These are phyloP conservation scores for Okamejei kenojei DNA, from an alignment of 2,797 vertebrate genomes.

Conservation along the genomic window DNA sequence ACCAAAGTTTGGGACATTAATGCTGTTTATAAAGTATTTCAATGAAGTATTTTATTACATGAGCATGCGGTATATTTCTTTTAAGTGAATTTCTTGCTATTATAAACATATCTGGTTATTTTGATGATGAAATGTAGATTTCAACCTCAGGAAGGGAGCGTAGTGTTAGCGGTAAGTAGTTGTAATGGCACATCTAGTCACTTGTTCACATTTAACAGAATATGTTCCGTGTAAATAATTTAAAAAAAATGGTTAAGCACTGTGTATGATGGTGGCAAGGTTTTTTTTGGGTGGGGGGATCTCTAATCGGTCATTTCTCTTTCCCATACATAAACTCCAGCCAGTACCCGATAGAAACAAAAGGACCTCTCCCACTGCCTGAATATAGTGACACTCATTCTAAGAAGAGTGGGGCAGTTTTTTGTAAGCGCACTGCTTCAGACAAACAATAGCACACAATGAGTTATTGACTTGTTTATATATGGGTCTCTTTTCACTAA, in stretches of 20 bases:
- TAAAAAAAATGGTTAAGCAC: conserved; percentile 42
- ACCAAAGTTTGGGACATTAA: not conserved
- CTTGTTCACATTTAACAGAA: conserved; percentile 29
- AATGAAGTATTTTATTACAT: not conserved
- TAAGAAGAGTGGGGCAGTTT: conserved; percentile 59
- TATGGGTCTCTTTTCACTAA: conserved; percentile 71
- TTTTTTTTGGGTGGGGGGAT: conserved; percentile 42
- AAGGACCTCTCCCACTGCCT: conserved; percentile 52
- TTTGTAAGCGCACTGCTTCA: conserved; percentile 66
- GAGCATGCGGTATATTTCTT: not conserved
- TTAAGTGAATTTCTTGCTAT: not conserved
- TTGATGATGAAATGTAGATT: not conserved
- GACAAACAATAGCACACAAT: conserved; percentile 71
- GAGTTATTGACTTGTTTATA: conserved; percentile 81
- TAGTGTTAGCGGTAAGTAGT: conserved; percentile 35
- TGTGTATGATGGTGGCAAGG: conserved; percentile 42
- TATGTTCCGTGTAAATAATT: conserved; percentile 41
- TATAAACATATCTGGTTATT: not conserved
- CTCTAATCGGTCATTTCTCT: conserved; percentile 50
- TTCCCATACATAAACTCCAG: conserved; percentile 63
- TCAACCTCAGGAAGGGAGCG: not conserved
- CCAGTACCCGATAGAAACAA: conserved; percentile 56
- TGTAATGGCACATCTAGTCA: conserved; percentile 26
- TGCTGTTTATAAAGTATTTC: not conserved
- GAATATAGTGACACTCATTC: conserved; percentile 66